These are phyloP conservation scores for Cercocebus atys DNA, from an alignment of 2,113 vertebrate genomes.

Conservation along the genomic window DNA sequence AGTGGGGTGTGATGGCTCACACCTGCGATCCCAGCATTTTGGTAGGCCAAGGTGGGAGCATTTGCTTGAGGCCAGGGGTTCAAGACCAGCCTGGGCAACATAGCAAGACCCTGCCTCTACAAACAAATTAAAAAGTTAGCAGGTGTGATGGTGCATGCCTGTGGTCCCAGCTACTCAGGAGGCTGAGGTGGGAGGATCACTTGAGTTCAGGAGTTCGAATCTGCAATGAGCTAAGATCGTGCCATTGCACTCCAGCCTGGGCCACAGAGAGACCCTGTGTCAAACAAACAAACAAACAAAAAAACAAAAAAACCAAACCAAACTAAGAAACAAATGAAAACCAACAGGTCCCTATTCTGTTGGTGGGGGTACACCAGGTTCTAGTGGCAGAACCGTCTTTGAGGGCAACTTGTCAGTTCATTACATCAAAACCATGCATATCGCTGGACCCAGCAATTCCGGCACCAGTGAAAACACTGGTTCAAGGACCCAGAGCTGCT, in stretches of 20 bases:
- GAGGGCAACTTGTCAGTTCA: not conserved
- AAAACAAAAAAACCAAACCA: not conserved
- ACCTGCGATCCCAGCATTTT: not conserved
- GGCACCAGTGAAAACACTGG: not conserved
- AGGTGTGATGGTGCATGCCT: not conserved
- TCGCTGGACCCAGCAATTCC: not conserved
- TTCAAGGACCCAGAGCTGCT: not conserved
- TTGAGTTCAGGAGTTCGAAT: too few relatives aligned
- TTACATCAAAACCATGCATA: not conserved
- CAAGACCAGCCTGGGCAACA: not conserved
- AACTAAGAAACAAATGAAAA: not conserved
- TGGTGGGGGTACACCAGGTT: not conserved
- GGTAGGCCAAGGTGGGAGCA: not conserved
- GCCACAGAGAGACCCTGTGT: not conserved
- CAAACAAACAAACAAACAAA: not conserved
- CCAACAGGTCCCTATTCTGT: not conserved
- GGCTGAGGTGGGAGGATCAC: not conserved
- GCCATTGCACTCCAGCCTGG: not conserved
- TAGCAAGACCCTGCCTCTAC: too few relatives aligned
- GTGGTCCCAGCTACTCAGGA: not conserved
- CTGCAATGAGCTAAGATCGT: not conserved
- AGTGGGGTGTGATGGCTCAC: not conserved
- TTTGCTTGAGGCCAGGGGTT: not conserved
- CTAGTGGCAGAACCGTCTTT: not conserved
- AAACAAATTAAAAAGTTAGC: too few relatives aligned